Conservation (phyloP, 2,113 vertebrate species). For the Microcebus griseorufus region DNA sequence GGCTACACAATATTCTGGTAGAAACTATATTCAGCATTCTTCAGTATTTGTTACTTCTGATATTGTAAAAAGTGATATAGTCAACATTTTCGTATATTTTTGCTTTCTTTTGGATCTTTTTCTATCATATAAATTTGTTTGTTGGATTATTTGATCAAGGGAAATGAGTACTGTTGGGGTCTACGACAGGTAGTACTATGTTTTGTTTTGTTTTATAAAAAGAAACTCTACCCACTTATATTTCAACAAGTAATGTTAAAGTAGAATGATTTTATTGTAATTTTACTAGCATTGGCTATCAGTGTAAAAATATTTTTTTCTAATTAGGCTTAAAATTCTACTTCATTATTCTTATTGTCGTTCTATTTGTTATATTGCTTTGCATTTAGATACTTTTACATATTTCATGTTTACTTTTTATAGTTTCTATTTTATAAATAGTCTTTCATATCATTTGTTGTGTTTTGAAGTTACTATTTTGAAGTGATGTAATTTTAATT, state of each 20-base stretch:
- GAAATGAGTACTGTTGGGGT: not conserved
- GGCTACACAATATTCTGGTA: not conserved
- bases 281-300: not conserved
- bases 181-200: not conserved
- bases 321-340: conserved; percentile 9
- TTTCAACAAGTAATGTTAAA: not conserved
- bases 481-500: conserved; percentile 45
- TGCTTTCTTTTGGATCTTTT: not conserved
- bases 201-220: not conserved
- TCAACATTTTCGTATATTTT: conserved; percentile 12
- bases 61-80: not conserved
- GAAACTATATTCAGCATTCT: not conserved
- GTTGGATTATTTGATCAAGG: conserved; percentile 26
- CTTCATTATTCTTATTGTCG: conserved; percentile 14
- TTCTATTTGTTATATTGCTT: conserved; percentile 21
- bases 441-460: conserved; percentile 11
- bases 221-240: not conserved
- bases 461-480: conserved; percentile 49
- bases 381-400: conserved; percentile 10
- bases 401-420: not conserved
- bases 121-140: not conserved
- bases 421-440: conserved; percentile 16
- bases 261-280: not conserved
- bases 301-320: conserved; percentile 3
- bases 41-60: conserved; percentile 18